phyloP scores from a whole-genome alignment of 35 echinoderm and acorn worm genomes.

The Chiridota heheva region DNA sequence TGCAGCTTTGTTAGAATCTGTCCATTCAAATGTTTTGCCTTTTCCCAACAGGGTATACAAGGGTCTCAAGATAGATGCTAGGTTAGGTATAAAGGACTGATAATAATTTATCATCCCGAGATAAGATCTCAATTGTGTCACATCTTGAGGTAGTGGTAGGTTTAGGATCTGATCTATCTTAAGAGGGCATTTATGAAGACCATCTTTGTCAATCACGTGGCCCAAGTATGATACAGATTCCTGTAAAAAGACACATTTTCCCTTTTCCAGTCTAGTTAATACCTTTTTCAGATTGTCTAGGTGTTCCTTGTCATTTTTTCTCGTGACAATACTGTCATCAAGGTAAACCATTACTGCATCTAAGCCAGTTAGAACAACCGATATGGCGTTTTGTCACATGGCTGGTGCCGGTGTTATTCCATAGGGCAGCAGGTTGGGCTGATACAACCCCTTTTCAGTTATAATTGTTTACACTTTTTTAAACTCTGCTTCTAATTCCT shows the following conservation, averaged over 20 bases:
- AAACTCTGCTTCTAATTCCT: constrained; percentile 45
- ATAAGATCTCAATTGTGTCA: constrained; percentile 14
- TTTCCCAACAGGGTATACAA: constrained; percentile 23
- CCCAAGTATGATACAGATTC: constrained; percentile 40
- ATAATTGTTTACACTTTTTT: constrained; percentile 35
- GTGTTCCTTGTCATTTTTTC: constrained; percentile 33
- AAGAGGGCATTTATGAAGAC: constrained; percentile 33
- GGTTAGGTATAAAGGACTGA: constrained; percentile 10
- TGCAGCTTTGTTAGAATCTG: neutral
- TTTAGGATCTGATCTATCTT: constrained; percentile 10
- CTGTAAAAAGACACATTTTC: constrained; percentile 36
- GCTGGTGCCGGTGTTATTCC: constrained; percentile 44
- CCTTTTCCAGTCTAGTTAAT: neutral
- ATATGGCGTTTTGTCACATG: constrained; percentile 44
- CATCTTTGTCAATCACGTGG: constrained; percentile 33
- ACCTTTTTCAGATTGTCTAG: neutral
- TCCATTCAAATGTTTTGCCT: constrained; percentile 29
- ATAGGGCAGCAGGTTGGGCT: constrained; percentile 12
- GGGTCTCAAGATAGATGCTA: constrained; percentile 7
- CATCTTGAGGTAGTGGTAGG: constrained; percentile 8
- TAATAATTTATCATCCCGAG: constrained; percentile 44
- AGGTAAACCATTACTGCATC: constrained; percentile 40
- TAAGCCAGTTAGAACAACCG: constrained; percentile 10
- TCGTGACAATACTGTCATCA: constrained; percentile 49
- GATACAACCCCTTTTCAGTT: constrained; percentile 45